phyloP scores from a whole-genome alignment of 2,888 invertebrate species.

The Lepidocyrtinus sp. region DNA sequence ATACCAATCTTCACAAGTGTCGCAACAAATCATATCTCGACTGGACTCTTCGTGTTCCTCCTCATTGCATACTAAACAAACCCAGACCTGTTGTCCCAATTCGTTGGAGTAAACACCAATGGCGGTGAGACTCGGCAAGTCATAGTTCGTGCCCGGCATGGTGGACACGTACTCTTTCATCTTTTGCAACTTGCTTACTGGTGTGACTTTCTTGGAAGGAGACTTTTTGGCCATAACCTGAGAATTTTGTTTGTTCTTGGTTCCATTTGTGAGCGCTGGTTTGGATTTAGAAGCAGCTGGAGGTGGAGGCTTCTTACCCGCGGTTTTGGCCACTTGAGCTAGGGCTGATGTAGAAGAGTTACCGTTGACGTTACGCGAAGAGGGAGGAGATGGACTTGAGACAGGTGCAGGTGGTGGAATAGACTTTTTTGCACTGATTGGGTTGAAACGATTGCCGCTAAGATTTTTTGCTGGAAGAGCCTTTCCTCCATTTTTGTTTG shows the following conservation, averaged over 20 bases:
- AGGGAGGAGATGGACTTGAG: too few species aligned
- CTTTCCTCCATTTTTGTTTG: background rate
- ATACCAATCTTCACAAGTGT: constrained; percentile 64
- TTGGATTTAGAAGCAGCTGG: too few species aligned
- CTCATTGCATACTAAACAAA: constrained; percentile 62
- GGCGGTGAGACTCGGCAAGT: constrained; percentile 50
- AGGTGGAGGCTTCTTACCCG: too few species aligned
- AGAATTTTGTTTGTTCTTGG: too few species aligned
- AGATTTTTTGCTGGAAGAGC: background rate
- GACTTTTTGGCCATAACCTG: too few species aligned
- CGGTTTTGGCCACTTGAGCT: too few species aligned
- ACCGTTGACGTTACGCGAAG: too few species aligned
- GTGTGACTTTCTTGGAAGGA: too few species aligned
- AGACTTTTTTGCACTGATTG: constrained; percentile 29
- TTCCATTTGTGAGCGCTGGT: background rate
- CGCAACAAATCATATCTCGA: constrained; percentile 61
- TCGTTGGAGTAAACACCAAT: constrained; percentile 52
- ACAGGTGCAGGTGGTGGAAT: background rate
- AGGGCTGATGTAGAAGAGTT: too few species aligned
- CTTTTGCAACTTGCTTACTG: too few species aligned
- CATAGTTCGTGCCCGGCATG: constrained; percentile 52
- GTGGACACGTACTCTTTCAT: constrained; percentile 19
- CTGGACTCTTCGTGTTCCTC: constrained; percentile 55
- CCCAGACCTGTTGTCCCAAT: constrained; percentile 56
- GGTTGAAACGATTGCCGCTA: constrained; percentile 35